These are phyloP conservation scores for Andrena fulva DNA, from an alignment of 2,888 invertebrate species.

Conservation along the genomic window DNA sequence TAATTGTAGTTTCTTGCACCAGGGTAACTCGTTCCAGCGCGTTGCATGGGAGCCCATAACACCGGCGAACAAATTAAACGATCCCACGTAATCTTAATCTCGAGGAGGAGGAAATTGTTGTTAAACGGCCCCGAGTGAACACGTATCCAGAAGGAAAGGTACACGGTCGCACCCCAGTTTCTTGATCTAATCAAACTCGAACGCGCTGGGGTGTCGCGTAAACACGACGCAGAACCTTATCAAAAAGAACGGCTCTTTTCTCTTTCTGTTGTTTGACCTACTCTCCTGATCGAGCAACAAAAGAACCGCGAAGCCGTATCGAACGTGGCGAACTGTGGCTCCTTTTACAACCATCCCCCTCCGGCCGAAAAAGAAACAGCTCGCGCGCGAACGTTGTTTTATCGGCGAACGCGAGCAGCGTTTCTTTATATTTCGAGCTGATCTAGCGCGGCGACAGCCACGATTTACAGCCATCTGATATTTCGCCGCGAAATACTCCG, in stretches of 20 bases:
- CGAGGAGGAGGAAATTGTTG: slow-evolving; percentile 8
- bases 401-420: slow-evolving; percentile 66
- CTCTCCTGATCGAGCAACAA: not conserved
- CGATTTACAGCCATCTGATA: slow-evolving; percentile 82
- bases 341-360: slow-evolving; percentile 9
- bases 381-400: slow-evolving; percentile 64
- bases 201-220: not conserved
- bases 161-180: slow-evolving; percentile 7
- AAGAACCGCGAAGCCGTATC: slow-evolving; percentile 8
- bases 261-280: not conserved
- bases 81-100: slow-evolving; percentile 52
- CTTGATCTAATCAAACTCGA: slow-evolving; percentile 30
- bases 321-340: slow-evolving; percentile 10
- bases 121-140: slow-evolving; percentile 6
- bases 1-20: slow-evolving; percentile 26
- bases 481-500: slow-evolving; percentile 16
- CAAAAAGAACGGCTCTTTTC: not conserved
- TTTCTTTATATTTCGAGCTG: slow-evolving; percentile 45
- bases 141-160: not conserved
- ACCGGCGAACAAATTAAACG: slow-evolving; percentile 18
- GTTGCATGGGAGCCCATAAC: slow-evolving; percentile 10
- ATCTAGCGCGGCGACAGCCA: slow-evolving; percentile 47
- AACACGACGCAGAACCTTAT: slow-evolving; percentile 23
- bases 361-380: not conserved
- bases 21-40: not conserved